Base-by-base conservation (phyloP, 2,797 vertebrate species). In the Enteromius afrohamiltoni region DNA sequence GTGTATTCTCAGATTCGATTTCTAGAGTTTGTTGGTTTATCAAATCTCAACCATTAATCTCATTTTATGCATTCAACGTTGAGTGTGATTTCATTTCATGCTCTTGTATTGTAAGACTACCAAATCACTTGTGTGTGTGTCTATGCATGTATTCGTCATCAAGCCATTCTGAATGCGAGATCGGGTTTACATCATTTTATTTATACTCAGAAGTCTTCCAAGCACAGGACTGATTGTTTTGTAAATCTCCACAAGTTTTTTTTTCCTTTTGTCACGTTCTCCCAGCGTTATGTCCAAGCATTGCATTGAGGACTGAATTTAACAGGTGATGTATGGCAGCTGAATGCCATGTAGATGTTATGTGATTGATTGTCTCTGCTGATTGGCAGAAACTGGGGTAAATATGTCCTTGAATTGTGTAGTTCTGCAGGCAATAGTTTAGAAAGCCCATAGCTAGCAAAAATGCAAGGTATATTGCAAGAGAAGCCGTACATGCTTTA, bases 371-470 rank as follows among this genome's bases (percentile, higher is more conserved):
- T 47, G 82, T 83, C 74, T 83, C 67, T 75, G 64, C 62, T 29
- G n/a, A 65, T 17, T 83, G 80, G 23, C 31, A 14, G 31, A 75
- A 82, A 49, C 49, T 21, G 7, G 34, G 55, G 40, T 26, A 75
- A 60, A 55, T 42, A 29, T 40, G 64, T 73, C 67, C 78, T 65
- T 53, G 47, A 73, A 34, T 55, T 73, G 51, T 79, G 34, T 82
- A 51, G 67, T 42, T 78, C 47, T 47, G 80, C 75, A 83, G 77
- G 75, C 47, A 21, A 53, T 73, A 73, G 45, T 55, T 79, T 73
- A 82, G 79, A 77, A 79, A 85, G 81, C 75, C 85, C 75, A 83
- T 85, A 83, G 58, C 58, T 53, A 69, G 75, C 85, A 82, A 83
- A 85, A 83, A 77, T n/a, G 45, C 62, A 82, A 77, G 37, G 40